phyloP scores from a whole-genome alignment of 2,797 vertebrate genomes.

The Poeciliopsis paucimaculata region DNA sequence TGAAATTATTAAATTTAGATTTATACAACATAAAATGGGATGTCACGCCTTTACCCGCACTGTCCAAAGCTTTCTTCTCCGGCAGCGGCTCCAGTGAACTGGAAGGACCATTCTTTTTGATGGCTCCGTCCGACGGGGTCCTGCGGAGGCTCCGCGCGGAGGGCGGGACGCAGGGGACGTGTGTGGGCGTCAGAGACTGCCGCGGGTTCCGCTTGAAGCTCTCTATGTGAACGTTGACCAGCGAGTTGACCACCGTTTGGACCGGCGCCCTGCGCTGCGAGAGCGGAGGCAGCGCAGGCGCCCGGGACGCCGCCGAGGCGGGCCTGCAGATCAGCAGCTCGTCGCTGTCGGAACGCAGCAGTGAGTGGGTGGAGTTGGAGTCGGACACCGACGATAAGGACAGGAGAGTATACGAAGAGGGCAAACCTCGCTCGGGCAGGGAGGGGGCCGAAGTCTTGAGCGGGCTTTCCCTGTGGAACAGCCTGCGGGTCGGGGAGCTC shows the following conservation, averaged over 20 bases:
- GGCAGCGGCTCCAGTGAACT: slow-evolving; percentile 64
- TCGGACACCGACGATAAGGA: slow-evolving; percentile 94
- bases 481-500: slow-evolving; percentile 90
- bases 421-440: slow-evolving; percentile 67
- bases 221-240: slow-evolving; percentile 93
- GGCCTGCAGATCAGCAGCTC: slow-evolving; percentile 88
- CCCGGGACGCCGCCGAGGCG: slow-evolving; percentile 63
- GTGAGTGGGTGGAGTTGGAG: slow-evolving; percentile 94
- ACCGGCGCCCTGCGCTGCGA: slow-evolving; percentile 56
- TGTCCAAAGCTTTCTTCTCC: slow-evolving; percentile 60
- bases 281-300: background rate
- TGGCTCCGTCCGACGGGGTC: slow-evolving; percentile 94
- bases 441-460: slow-evolving; percentile 63
- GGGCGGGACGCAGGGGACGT: slow-evolving; percentile 84
- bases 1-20: background rate
- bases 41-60: slow-evolving; percentile 57
- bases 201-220: slow-evolving; percentile 94
- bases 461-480: slow-evolving; percentile 88
- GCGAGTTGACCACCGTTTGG: slow-evolving; percentile 83
- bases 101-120: slow-evolving; percentile 81
- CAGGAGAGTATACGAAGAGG: slow-evolving; percentile 88
- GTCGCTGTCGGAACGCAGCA: slow-evolving; percentile 92
- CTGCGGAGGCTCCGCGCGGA: slow-evolving; percentile 83
- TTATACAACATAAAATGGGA: background rate
- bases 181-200: slow-evolving; percentile 96